Base-by-base conservation (phyloP, 2,888 invertebrate genomes). In the Octonoba sinensis region DNA sequence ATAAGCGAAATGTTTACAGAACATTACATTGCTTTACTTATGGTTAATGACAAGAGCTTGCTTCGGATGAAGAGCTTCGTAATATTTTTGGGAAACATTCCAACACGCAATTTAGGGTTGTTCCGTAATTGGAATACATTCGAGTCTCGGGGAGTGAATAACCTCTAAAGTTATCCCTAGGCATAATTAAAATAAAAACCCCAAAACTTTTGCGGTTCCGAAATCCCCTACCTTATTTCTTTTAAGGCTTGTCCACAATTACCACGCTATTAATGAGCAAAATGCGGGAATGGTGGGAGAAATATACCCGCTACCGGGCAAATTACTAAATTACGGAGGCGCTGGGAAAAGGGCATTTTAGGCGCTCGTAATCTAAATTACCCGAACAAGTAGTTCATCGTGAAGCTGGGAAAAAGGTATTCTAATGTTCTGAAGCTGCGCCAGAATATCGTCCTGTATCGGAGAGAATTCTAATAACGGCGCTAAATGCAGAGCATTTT, bases 401-500 rank as follows among this genome's bases (percentile, higher is more conserved):
- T 49, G 74, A 70, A 82, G 74, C 70, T 74, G 74, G 70, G 70
- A 82, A 82, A 74, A 82, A 75, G 54, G 18, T 15, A 62, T 70
- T 69, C 74, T 75, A 75, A 70, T 82, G 75, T 54, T 49, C 49
- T 36, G 75, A 57, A 82, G 73, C 60, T 62, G 57, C 67, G 64
- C 27, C 56, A 60, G 65, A 75, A 75, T 75, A 75, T 59, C 81
- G 75, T 71, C 74, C 81, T 69, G 70, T 69, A 81, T 81, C 56
- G 81, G 59, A 36, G 64, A 44, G 70, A 71, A 71, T 75, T 71
- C 81, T 75, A 82, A 82, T 82, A 82, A 82, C 74, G 69, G 74
- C 70, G 73, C 79, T 79, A 79, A 79, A 73, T 73, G 79, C 81
- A 47, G 60, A 81, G 57, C 74, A 70, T 82, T 82, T 82, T 82